Evolutionary conservation across 2,113 vertebrate genomes (phyloP).

Genomic region (Orientallactaga bullata): DNA sequence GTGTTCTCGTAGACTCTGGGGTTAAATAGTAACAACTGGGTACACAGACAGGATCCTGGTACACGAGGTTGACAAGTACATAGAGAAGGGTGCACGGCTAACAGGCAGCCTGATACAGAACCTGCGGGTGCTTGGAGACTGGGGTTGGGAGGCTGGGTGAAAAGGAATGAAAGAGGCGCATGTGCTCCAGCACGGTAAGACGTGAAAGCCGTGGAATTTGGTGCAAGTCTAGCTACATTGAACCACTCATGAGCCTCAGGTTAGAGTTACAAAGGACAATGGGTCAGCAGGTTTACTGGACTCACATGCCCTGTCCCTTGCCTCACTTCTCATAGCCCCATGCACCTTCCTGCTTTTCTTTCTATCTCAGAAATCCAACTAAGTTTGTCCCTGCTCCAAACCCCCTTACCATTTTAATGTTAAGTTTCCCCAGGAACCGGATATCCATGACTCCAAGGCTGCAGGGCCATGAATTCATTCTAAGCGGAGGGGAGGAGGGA

Average conservation of each 20-base stretch:
- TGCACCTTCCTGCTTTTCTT: background rate
- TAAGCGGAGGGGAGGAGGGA: slow-evolving; percentile 40
- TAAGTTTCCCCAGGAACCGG: slow-evolving; percentile 2
- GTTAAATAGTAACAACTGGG: slow-evolving; percentile 62
- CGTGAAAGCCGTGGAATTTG: background rate
- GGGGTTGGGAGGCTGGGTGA: background rate
- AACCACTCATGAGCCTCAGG: background rate
- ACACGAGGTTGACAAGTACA: slow-evolving; percentile 74
- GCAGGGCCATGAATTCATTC: slow-evolving; percentile 26
- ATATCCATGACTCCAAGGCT: background rate
- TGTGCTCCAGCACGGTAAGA: background rate
- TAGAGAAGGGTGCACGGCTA: slow-evolving; percentile 61
- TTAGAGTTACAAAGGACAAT: slow-evolving; percentile 3
- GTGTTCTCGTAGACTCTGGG: background rate
- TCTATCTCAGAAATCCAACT: slow-evolving; percentile 17
- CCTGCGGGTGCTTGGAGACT: background rate
- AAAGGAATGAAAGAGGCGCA: background rate
- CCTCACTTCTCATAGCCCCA: background rate
- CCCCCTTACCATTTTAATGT: background rate
- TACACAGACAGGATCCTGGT: slow-evolving; percentile 70
- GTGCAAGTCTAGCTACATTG: background rate
- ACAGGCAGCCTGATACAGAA: slow-evolving; percentile 65
- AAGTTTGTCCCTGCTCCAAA: background rate
- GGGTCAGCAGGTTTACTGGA: slow-evolving; percentile 58
- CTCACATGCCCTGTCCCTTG: slow-evolving; percentile 10